Evolutionary conservation across 2,888 invertebrate species (phyloP), one percentile per base, ranked within the genome.

Genomic region (Apotomis capreana): DNA sequence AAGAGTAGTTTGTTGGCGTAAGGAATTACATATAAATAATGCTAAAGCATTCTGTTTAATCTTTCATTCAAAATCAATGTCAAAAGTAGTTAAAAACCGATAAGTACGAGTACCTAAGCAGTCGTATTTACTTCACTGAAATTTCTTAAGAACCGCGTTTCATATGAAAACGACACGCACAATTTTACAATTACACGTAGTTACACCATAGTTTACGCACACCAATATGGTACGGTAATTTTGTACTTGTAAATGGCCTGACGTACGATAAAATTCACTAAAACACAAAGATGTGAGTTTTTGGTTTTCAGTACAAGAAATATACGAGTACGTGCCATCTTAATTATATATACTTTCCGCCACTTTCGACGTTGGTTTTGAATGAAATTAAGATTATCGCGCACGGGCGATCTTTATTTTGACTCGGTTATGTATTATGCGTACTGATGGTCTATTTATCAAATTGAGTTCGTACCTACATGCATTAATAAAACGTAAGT

Each of bases 1-100:
- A 58, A 51, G 44, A 63, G 44, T 68, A 68, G 72, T 68, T 68
- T 52, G 62, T 63, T 68, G 61, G 46, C 52, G 44, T 72, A 68
- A 63, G 63, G 62, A 55, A 26, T 63, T 51, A 62, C 26, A 58
- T 51, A 63, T 63, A 58, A 58, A n/a, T 58, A 58, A 52, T 59
- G 44, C 46, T n/a, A 52, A 52, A 63, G 46, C 51, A 54, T 68
- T 63, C 26, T 68, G 68, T 51, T 61, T 55, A 62, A 40, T 46
- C 15, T 37, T 12, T 65, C 37, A n/a, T 49, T 61, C 36, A 26
- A 61, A 37, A 37, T 55, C 51, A 57, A 51, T n/a, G 13, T 62
- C 10, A 26, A 49, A 40, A 54, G 37, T 3, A 40, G 40, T 6
- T 5, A 40, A 4, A 26, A 26, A 26, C 26, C 26, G 26, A 26